These are phyloP conservation scores for Prunella himalayana DNA, from an alignment of 2,113 vertebrate genomes.

Conservation along the genomic window DNA sequence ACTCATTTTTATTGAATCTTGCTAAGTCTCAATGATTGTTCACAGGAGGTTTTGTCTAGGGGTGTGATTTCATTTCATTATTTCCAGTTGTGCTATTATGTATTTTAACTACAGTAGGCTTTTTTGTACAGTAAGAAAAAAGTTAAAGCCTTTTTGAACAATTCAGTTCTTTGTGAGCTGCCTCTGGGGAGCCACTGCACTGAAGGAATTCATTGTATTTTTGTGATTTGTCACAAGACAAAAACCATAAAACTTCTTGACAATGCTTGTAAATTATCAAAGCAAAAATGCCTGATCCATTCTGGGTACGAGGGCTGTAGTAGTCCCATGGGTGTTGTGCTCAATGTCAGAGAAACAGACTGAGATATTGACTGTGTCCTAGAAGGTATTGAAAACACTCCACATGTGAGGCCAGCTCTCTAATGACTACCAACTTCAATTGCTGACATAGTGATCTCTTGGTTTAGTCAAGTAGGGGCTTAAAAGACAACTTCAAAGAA, in stretches of 20 bases:
- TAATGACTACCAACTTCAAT: neutral
- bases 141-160: neutral
- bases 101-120: neutral
- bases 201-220: neutral
- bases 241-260: neutral
- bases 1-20: neutral
- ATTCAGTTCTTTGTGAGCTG: neutral
- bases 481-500: neutral
- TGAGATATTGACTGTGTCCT: neutral
- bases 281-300: neutral
- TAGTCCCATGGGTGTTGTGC: neutral
- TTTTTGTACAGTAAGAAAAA: neutral
- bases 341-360: neutral
- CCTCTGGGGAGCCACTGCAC: neutral
- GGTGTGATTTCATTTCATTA: neutral
- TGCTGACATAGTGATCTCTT: neutral
- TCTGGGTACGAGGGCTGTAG: neutral
- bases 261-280: neutral
- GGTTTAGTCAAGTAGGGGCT: neutral
- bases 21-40: neutral
- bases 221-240: neutral
- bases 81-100: neutral
- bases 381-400: neutral
- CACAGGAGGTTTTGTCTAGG: neutral
- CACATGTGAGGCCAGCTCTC: neutral